Evolutionary conservation across 2,888 invertebrate species (phyloP).

Genomic region (Melipona bicolor): DNA sequence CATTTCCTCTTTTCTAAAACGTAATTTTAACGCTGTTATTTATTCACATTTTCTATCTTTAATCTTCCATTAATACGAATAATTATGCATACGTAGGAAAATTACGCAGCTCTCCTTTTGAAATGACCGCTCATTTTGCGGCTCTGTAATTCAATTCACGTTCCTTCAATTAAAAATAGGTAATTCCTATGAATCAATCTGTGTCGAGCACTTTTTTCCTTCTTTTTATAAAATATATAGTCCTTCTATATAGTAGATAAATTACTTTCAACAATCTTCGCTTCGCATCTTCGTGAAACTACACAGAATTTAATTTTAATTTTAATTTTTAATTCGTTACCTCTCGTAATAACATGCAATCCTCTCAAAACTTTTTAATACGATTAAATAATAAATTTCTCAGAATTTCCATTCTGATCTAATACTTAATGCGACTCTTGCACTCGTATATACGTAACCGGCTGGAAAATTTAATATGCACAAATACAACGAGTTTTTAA

Average conservation of each 20-base stretch:
- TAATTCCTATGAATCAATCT: neutral
- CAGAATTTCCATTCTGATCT: neutral
- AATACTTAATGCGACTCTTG: neutral
- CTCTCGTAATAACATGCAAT: neutral
- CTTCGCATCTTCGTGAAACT: neutral
- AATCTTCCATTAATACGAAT: neutral
- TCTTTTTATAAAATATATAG: neutral
- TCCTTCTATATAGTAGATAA: neutral
- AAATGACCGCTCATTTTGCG: neutral
- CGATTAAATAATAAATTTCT: neutral
- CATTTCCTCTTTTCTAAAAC: neutral
- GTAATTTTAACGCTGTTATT: neutral
- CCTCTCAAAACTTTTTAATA: neutral
- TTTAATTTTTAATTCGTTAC: neutral
- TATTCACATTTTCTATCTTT: neutral
- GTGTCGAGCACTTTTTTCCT: neutral
- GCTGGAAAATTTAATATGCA: too few species aligned
- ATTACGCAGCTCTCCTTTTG: neutral
- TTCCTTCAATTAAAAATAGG: too few species aligned
- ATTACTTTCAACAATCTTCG: neutral
- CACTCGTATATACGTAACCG: neutral
- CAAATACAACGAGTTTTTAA: too few species aligned
- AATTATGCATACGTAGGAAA: neutral
- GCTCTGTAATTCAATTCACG: neutral
- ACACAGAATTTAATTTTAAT: neutral